phyloP scores from a whole-genome alignment of 2,888 invertebrate species.

The Subacronicta megacephala region DNA sequence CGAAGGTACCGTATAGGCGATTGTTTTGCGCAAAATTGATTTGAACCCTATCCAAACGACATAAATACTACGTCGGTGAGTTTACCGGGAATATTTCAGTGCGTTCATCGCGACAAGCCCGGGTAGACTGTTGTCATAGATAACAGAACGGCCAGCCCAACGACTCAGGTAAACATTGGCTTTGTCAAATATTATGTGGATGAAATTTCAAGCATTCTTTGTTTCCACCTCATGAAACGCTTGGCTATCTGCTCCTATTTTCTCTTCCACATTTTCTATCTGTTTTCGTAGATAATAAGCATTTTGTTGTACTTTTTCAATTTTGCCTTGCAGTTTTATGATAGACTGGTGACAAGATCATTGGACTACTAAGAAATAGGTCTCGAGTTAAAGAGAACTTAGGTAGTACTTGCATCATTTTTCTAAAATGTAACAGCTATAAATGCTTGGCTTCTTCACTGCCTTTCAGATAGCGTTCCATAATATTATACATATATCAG shows the following conservation, averaged over 20 bases:
- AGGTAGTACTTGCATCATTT: too few relatives aligned
- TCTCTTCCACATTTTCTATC: constrained; percentile 30
- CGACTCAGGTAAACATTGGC: constrained; percentile 79
- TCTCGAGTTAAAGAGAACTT: too few relatives aligned
- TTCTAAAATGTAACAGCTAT: too few relatives aligned
- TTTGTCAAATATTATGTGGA: constrained; percentile 82
- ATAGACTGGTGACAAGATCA: too few relatives aligned
- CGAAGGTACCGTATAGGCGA: constrained; percentile 63
- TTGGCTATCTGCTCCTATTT: constrained; percentile 47
- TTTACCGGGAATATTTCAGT: constrained; percentile 66
- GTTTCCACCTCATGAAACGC: constrained; percentile 62
- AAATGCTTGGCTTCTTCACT: too few relatives aligned
- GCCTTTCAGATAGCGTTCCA: too few relatives aligned
- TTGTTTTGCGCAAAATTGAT: constrained; percentile 80
- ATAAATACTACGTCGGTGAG: constrained; percentile 72
- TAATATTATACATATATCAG: too few relatives aligned
- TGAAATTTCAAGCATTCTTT: constrained; percentile 80
- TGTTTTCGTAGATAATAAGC: constrained; percentile 6
- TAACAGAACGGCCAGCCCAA: constrained; percentile 75
- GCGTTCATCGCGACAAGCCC: constrained; percentile 62
- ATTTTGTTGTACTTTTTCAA: background rate
- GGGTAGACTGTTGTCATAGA: constrained; percentile 77
- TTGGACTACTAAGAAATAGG: too few relatives aligned
- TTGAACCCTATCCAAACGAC: constrained; percentile 76
- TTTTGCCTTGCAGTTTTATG: too few relatives aligned